Evolutionary conservation across 2,888 invertebrate genomes (phyloP).

Genomic region (Colostygia pectinataria): DNA sequence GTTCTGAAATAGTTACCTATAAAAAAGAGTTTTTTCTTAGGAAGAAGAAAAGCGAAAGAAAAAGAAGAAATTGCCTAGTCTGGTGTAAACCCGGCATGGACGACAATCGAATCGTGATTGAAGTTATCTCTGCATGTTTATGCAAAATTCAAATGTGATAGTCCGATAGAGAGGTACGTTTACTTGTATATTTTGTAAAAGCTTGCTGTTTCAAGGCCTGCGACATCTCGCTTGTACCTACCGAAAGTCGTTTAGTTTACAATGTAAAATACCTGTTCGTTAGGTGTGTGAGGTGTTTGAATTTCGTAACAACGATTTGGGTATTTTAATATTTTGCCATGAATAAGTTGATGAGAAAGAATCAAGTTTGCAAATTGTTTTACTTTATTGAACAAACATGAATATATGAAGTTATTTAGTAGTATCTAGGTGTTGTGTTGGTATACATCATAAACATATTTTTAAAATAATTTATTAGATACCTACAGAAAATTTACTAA

Average conservation of each 20-base stretch:
- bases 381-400: no score
- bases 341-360: conserved; percentile 43
- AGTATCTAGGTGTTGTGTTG: no score
- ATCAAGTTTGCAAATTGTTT: conserved; percentile 28
- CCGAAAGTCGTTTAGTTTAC: conserved; percentile 70
- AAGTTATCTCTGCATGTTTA: conserved; percentile 37
- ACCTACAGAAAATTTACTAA: no score
- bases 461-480: no score
- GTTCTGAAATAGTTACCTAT: conserved; percentile 9
- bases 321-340: conserved; percentile 45
- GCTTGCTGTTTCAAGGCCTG: conserved; percentile 67
- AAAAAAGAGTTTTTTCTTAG: no score
- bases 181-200: conserved; percentile 58
- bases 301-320: conserved; percentile 48
- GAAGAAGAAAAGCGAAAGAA: no score
- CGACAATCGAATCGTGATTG: conserved; percentile 23
- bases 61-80: no score
- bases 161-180: conserved; percentile 47
- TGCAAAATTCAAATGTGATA: conserved; percentile 56
- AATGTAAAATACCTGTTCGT: conserved; percentile 62
- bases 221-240: conserved; percentile 65
- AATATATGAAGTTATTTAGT: no score
- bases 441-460: no score
- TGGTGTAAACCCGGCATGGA: conserved; percentile 12
- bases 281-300: conserved; percentile 37